Conservation (phyloP, 2,113 vertebrate genomes). For the Columbina picui region DNA sequence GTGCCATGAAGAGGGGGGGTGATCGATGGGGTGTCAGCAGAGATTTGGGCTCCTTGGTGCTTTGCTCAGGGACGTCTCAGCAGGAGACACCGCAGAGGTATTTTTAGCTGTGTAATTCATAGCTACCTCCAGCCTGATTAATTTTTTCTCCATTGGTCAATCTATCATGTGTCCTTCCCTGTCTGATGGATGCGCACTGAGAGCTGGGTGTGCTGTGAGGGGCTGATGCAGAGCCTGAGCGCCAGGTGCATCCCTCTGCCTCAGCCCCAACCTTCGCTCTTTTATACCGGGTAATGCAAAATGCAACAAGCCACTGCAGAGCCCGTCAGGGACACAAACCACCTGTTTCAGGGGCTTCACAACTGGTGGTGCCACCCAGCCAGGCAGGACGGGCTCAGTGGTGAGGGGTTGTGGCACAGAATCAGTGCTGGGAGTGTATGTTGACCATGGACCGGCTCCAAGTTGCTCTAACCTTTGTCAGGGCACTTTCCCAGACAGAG, state of each 20-base stretch:
- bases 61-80: neutral
- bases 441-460: neutral
- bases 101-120: constrained; percentile 17
- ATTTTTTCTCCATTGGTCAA: neutral
- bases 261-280: neutral
- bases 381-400: fast-evolving
- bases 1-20: fast-evolving
- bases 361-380: neutral
- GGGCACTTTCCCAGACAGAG: neutral
- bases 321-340: neutral
- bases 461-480: neutral
- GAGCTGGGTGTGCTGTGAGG: neutral
- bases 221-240: neutral
- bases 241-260: fast-evolving
- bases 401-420: neutral
- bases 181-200: fast-evolving
- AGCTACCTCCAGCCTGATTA: neutral
- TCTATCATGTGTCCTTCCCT: neutral
- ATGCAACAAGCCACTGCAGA: fast-evolving
- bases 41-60: neutral
- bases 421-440: neutral
- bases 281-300: fast-evolving
- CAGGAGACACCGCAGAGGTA: constrained; percentile 1
- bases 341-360: fast-evolving
- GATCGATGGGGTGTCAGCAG: neutral